phyloP scores from a whole-genome alignment of 2,888 invertebrate genomes.

The Idaea dimidiata region DNA sequence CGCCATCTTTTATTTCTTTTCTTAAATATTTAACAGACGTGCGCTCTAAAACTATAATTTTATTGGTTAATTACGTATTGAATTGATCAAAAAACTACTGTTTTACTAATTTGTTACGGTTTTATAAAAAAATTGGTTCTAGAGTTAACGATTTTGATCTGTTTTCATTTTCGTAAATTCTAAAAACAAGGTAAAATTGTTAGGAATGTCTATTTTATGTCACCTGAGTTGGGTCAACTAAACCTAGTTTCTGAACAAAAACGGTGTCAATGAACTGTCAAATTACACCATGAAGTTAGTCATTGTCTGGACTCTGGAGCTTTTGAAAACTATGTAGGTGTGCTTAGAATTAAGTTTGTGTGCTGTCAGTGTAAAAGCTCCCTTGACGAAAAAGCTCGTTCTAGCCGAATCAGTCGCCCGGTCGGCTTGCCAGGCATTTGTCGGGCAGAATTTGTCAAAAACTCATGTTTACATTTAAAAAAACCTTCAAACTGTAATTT shows the following conservation, averaged over 20 bases:
- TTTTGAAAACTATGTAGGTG: slow-evolving; percentile 28
- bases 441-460: slow-evolving; percentile 5
- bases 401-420: slow-evolving; percentile 28
- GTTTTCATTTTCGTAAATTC: no score
- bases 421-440: background rate
- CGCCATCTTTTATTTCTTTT: slow-evolving; percentile 32
- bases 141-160: no score
- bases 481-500: slow-evolving; percentile 40
- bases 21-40: background rate
- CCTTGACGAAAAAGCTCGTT: slow-evolving; percentile 43
- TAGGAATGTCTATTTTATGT: background rate
- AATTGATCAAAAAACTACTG: no score
- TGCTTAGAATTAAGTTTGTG: slow-evolving; percentile 40
- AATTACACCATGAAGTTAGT: slow-evolving; percentile 67
- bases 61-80: no score
- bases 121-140: no score
- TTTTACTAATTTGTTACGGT: no score
- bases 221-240: background rate
- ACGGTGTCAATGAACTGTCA: slow-evolving; percentile 72
- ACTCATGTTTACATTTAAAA: slow-evolving; percentile 26
- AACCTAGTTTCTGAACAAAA: slow-evolving; percentile 37
- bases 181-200: background rate
- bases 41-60: background rate
- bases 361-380: slow-evolving; percentile 40
- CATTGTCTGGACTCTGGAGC: slow-evolving; percentile 51